Conservation (phyloP, 2,113 vertebrate species). For the Etheostoma spectabile region DNA sequence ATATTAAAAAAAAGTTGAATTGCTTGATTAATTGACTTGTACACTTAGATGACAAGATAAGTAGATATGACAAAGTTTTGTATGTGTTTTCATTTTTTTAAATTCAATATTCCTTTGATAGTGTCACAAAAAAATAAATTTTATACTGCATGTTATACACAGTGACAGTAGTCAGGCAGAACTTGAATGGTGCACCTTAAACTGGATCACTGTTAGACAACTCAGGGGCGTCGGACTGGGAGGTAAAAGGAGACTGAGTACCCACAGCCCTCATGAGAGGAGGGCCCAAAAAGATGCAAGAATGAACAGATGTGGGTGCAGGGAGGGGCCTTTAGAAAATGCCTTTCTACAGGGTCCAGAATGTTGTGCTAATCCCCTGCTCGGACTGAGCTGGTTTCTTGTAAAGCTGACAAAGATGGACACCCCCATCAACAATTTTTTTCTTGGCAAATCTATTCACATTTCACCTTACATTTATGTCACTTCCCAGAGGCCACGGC, state of each 20-base stretch:
- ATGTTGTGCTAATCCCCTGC: too few relatives aligned
- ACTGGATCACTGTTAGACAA: neutral
- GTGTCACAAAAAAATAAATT: neutral
- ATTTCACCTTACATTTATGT: conserved; percentile 4
- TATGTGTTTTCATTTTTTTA: neutral
- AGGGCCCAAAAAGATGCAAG: too few relatives aligned
- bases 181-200: neutral
- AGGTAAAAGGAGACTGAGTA: too few relatives aligned
- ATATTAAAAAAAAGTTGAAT: too few relatives aligned
- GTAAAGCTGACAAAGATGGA: neutral
- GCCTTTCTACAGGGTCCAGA: too few relatives aligned
- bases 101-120: neutral
- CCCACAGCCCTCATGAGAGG: too few relatives aligned
- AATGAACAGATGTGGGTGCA: neutral
- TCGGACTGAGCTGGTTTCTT: neutral
- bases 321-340: too few relatives aligned
- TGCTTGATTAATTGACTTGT: neutral
- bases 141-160: too few relatives aligned
- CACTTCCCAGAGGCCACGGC: neutral
- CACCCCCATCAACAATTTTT: neutral
- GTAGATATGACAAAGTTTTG: neutral
- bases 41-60: neutral
- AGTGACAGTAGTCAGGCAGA: neutral
- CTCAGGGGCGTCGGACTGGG: too few relatives aligned
- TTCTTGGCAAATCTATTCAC: conserved; percentile 4